Conservation (phyloP, 1,140 invertebrate genomes). For the Drosophila suzukii region DNA sequence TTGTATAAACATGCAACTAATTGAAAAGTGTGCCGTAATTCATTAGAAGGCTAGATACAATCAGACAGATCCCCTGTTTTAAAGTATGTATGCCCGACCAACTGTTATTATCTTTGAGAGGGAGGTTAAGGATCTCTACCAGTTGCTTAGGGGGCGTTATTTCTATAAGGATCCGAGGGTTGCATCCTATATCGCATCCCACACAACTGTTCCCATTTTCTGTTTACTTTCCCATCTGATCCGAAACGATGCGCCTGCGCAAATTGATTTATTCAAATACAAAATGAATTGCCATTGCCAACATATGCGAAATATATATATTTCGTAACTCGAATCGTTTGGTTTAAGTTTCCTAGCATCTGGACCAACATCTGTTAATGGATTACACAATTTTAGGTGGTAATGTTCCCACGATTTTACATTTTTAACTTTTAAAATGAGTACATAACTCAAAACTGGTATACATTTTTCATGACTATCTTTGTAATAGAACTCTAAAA, state of each 20-base stretch:
- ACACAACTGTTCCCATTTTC: slow-evolving; percentile 51
- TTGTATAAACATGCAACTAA: slow-evolving; percentile 64
- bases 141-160: slow-evolving; percentile 34
- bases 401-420: slow-evolving; percentile 15
- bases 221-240: neutral
- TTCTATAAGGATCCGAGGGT: slow-evolving; percentile 26
- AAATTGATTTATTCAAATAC: slow-evolving; percentile 28
- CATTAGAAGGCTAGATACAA: slow-evolving; percentile 48
- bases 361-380: slow-evolving; percentile 18
- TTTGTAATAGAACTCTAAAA: slow-evolving; percentile 5
- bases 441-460: neutral
- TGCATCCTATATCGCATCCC: slow-evolving; percentile 35
- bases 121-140: slow-evolving; percentile 10
- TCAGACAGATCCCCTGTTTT: slow-evolving; percentile 13
- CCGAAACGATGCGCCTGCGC: slow-evolving; percentile 15
- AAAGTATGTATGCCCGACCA: slow-evolving; percentile 20
- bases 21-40: slow-evolving; percentile 71
- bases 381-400: neutral
- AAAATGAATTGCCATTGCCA: slow-evolving; percentile 53
- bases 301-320: slow-evolving; percentile 54
- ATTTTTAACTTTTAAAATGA: slow-evolving; percentile 1
- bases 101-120: slow-evolving; percentile 36
- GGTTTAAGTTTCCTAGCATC: slow-evolving; percentile 24
- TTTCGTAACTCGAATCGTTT: neutral
- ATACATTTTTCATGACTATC: slow-evolving; percentile 15